These are phyloP conservation scores for Ridgeia piscesae DNA, from an alignment of 1,140 invertebrate genomes.

Conservation along the genomic window DNA sequence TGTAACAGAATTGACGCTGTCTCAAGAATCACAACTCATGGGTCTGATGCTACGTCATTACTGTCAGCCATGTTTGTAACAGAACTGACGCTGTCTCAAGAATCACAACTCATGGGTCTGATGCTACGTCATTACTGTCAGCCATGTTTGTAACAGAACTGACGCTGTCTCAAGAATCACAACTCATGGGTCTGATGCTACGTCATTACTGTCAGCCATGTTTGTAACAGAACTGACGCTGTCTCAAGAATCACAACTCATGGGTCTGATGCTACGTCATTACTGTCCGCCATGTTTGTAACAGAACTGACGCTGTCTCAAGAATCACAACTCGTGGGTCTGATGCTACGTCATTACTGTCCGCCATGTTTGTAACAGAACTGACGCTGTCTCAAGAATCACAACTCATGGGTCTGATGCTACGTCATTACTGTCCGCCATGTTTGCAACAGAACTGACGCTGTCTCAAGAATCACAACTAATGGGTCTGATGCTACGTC, in stretches of 20 bases:
- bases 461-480: background rate
- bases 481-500: background rate
- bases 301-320: background rate
- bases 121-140: background rate
- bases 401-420: background rate
- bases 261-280: background rate
- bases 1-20: background rate
- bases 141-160: background rate
- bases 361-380: background rate
- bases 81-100: background rate
- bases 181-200: background rate
- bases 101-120: background rate
- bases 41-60: background rate
- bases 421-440: background rate
- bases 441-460: background rate
- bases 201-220: background rate
- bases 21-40: background rate
- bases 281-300: background rate
- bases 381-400: background rate
- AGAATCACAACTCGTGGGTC: background rate
- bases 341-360: background rate
- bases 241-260: background rate
- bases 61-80: background rate
- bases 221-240: background rate
- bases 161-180: background rate